Evolutionary conservation across 2,888 invertebrate species (phyloP), one percentile per base, ranked within the genome.

Genomic region (Drosophila austrosaltans): DNA sequence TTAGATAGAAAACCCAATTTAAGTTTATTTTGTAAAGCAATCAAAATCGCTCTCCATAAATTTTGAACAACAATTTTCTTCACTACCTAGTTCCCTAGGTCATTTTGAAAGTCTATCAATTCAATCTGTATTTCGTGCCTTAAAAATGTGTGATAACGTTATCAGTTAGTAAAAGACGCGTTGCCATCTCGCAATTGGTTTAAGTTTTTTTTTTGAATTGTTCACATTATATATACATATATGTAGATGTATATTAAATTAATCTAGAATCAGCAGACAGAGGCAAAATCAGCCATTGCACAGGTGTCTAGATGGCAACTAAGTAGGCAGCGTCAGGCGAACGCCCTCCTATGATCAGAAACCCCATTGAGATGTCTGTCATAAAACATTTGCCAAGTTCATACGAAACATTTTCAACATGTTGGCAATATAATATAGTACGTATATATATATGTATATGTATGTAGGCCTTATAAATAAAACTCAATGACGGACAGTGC

Each of bases 401-500:
- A 16, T 16, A 71, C 42, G 71, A 76, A 69, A 70, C 53, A 69
- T 75, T 79, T 63, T 59, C 48, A 48, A 48, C 22, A 48, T 48
- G 48, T 48, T 54, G 60, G 30, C 63, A 60, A 40, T 62, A 64
- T 58, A 60, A 40, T 62, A 64, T 54, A 60, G 20, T 63, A 53
- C 40, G 2, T n/a, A 39, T 20, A 54, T 28, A 30, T 25, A 39
- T 44, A 53, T 44, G 36, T 16, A 22, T 59, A 64, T 60, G 28
- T 44, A 72, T 60, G 62, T 56, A 63, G 66, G 53, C 56, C 53
- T 65, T 77, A 87, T 78, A 83, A 83, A 83, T 83, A 83, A 75
- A 82, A 69, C 66, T 74, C 83, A 83, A 82, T 85, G 83, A 61
- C 77, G 71, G 67, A 58, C 71, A 70, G 62, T 67, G 68, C 63